Percentiles rank a stretch among this genome's conserved stretches.
phyloP scores from a whole-genome alignment of 2,888 invertebrate genomes.

The Xylocampa areola region DNA sequence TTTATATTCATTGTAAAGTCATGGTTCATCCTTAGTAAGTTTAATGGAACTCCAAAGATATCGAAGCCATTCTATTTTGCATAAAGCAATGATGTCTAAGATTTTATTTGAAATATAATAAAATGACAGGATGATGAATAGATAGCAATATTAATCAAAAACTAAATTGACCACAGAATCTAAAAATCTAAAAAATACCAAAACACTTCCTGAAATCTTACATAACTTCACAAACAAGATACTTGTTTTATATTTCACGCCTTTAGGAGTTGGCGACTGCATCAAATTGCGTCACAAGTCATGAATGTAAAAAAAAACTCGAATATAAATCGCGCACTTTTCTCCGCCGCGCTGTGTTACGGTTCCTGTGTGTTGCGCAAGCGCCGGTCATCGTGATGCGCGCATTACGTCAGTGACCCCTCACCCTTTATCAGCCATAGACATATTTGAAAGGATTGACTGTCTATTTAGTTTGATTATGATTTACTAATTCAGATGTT shows the following conservation, averaged over 20 bases:
- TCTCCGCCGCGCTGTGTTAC: slow-evolving; percentile 25
- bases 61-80: too few relatives aligned
- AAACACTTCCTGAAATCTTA: slow-evolving; percentile 44
- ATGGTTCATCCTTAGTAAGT: too few relatives aligned
- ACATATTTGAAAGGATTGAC: slow-evolving; percentile 23
- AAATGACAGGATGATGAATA: neutral
- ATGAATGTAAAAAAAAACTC: slow-evolving; percentile 45
- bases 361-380: slow-evolving; percentile 45
- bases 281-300: slow-evolving; percentile 36
- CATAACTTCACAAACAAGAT: slow-evolving; percentile 28
- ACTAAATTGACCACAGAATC: slow-evolving; percentile 2
- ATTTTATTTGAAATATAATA: too few relatives aligned
- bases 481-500: too few relatives aligned
- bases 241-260: slow-evolving; percentile 41
- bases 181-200: slow-evolving; percentile 12
- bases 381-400: slow-evolving; percentile 47
- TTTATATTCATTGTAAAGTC: too few relatives aligned
- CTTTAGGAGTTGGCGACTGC: slow-evolving; percentile 26
- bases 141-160: neutral
- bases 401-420: slow-evolving; percentile 44
- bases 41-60: too few relatives aligned
- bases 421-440: slow-evolving; percentile 42
- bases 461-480: too few relatives aligned
- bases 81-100: too few relatives aligned
- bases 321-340: slow-evolving; percentile 50